These are phyloP conservation scores for Procavia capensis DNA, from an alignment of 2,113 vertebrate genomes.

Conservation along the genomic window DNA sequence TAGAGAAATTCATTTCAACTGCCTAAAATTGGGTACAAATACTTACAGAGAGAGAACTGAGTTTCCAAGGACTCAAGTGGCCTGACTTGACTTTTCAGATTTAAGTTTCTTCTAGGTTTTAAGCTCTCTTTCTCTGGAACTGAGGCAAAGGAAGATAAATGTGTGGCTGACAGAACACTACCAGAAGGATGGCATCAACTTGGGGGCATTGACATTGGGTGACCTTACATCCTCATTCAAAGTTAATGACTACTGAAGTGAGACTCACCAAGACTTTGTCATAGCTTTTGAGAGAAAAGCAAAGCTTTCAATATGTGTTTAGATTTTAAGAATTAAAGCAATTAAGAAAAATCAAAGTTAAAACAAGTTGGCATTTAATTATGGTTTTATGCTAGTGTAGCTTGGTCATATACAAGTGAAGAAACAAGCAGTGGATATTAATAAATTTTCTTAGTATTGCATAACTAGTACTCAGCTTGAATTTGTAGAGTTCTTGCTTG, in stretches of 20 bases:
- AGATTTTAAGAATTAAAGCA: neutral
- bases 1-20: neutral
- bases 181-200: too few relatives aligned
- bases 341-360: neutral
- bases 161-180: neutral
- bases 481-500: too few relatives aligned
- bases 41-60: neutral
- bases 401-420: neutral
- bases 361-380: neutral
- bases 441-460: neutral
- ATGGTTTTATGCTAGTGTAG: neutral
- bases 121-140: neutral
- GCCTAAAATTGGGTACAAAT: neutral
- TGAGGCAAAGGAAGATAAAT: too few relatives aligned
- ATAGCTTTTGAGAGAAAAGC: neutral
- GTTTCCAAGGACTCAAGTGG: neutral
- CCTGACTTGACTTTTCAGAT: neutral
- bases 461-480: neutral
- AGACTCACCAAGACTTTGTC: neutral
- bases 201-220: neutral
- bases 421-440: neutral
- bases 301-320: neutral
- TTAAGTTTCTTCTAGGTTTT: neutral
- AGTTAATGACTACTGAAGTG: neutral
- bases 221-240: neutral